phyloP scores from a whole-genome alignment of 2,113 vertebrate genomes.

The Microcebus griseorufus region DNA sequence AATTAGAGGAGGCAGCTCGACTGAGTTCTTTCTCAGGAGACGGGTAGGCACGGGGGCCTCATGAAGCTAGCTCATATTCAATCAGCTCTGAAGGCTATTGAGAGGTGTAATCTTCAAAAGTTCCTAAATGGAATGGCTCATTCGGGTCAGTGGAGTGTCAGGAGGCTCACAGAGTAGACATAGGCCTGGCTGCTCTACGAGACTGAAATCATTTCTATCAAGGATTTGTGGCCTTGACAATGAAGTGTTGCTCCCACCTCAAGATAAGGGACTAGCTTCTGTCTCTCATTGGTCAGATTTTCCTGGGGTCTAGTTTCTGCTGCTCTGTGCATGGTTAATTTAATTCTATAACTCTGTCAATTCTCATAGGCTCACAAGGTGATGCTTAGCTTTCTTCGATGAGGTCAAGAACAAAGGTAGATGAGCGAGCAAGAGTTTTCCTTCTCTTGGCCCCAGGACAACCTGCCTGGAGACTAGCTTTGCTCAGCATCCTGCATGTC shows the following conservation, averaged over 20 bases:
- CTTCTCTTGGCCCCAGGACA: not conserved
- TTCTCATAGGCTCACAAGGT: not conserved
- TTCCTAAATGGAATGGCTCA: not conserved
- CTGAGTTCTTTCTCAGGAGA: not conserved
- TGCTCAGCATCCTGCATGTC: not conserved
- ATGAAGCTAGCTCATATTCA: not conserved
- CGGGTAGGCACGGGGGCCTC: no score
- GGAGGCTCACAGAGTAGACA: not conserved
- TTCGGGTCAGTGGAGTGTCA: not conserved
- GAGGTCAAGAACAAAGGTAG: not conserved
- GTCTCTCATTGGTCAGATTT: not conserved
- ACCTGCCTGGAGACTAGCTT: not conserved
- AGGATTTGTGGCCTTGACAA: not conserved
- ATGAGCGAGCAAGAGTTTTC: not conserved
- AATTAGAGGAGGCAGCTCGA: not conserved
- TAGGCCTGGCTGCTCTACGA: not conserved
- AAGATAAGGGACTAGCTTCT: not conserved
- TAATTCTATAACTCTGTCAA: not conserved
- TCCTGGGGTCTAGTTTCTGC: not conserved
- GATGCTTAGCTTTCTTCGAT: not conserved
- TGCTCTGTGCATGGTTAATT: not conserved
- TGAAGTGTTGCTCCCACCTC: not conserved
- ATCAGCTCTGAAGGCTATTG: not conserved
- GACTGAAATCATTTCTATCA: not conserved
- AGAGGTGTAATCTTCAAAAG: not conserved